phyloP scores from a whole-genome alignment of 2,888 invertebrate genomes.

The Andrena chrysosceles region DNA sequence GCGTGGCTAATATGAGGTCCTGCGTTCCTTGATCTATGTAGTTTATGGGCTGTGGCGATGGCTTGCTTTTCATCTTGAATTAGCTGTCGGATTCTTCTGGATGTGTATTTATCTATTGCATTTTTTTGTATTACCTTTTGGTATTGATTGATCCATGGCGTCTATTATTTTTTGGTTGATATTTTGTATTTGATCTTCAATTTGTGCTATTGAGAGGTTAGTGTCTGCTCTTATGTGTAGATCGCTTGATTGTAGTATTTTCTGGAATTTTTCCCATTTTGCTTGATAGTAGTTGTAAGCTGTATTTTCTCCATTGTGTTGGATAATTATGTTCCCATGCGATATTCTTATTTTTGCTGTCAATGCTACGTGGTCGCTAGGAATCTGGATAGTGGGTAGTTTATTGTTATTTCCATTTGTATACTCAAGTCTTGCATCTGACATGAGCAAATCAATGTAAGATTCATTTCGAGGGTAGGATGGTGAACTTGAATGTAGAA shows the following conservation, averaged over 20 bases:
- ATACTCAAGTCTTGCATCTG: neutral
- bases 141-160: neutral
- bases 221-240: neutral
- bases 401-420: neutral
- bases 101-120: neutral
- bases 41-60: neutral
- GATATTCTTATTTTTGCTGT: neutral
- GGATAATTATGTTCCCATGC: neutral
- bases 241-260: neutral
- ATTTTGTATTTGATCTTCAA: neutral
- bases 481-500: neutral
- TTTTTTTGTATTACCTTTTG: neutral
- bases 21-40: neutral
- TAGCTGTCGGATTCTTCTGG: neutral
- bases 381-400: neutral
- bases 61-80: neutral
- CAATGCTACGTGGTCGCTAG: constrained; percentile 9
- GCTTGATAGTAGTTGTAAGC: neutral
- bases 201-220: neutral
- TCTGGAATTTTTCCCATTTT: neutral
- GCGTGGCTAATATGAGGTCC: neutral
- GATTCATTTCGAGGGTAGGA: neutral
- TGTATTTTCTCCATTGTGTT: neutral
- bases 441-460: neutral
- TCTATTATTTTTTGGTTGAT: neutral